Evolutionary conservation across 2,113 vertebrate species (phyloP).

Genomic region (Chitala chitala): DNA sequence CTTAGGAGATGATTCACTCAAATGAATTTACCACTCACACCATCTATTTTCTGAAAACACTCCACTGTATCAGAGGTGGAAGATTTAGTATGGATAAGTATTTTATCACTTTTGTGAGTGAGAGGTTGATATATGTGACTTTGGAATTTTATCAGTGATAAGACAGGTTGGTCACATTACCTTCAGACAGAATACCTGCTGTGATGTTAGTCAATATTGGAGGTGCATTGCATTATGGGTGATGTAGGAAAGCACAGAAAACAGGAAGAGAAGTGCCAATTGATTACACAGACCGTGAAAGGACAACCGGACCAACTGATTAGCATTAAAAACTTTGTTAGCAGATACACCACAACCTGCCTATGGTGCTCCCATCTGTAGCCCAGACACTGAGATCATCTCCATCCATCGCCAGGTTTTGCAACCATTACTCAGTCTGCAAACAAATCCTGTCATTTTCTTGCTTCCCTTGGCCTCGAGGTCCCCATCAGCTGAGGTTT

Average conservation of each 20-base stretch:
- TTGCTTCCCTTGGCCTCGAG: slow-evolving; percentile 14
- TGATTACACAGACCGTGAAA: not conserved
- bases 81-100: too few species aligned
- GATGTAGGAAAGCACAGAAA: not conserved
- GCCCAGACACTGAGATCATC: not conserved
- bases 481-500: slow-evolving; percentile 36
- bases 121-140: too few species aligned
- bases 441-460: slow-evolving; percentile 31
- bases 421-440: slow-evolving; percentile 39
- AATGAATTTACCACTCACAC: too few species aligned
- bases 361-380: not conserved
- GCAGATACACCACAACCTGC: not conserved
- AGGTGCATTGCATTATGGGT: not conserved
- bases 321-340: not conserved
- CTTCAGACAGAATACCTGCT: not conserved
- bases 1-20: too few species aligned
- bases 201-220: not conserved
- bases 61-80: too few species aligned
- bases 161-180: too few species aligned
- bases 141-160: too few species aligned
- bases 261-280: too few species aligned
- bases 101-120: too few species aligned
- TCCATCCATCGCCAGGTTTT: slow-evolving; percentile 37
- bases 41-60: too few species aligned
- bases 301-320: not conserved